These are phyloP conservation scores for Drosophila pallidifrons DNA, from an alignment of 1,140 invertebrate genomes.

Conservation along the genomic window DNA sequence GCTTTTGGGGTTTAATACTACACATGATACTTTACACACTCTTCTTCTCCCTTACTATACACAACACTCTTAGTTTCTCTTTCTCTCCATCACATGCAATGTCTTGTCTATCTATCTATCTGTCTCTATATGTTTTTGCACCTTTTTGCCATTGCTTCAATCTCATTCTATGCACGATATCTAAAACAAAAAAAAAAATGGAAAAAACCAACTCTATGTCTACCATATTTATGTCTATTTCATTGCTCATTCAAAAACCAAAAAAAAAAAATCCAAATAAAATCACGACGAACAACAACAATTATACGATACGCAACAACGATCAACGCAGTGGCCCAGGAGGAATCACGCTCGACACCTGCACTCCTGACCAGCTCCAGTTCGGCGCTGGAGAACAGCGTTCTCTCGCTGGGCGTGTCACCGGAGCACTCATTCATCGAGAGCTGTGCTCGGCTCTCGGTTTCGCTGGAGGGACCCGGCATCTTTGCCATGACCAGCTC, in stretches of 20 bases:
- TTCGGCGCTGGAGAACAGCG: conserved; percentile 85
- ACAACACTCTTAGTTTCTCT: conserved; percentile 5
- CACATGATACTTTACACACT: conserved; percentile 4
- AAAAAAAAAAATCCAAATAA: background rate
- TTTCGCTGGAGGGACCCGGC: conserved; percentile 90
- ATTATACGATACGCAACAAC: background rate
- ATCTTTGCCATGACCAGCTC: conserved; percentile 81
- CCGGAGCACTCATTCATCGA: conserved; percentile 93
- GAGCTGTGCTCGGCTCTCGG: conserved; percentile 93
- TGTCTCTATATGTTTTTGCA: conserved; percentile 14
- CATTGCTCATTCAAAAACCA: conserved; percentile 47
- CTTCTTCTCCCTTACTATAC: background rate
- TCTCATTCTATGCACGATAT: conserved; percentile 27
- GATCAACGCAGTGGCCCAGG: conserved; percentile 85
- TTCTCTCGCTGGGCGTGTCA: conserved; percentile 90
- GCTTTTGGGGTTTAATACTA: conserved; percentile 23
- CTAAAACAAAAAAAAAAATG: conserved; percentile 8
- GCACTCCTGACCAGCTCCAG: conserved; percentile 90
- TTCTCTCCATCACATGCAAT: background rate
- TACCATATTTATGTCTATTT: conserved; percentile 55
- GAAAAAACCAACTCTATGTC: conserved; percentile 26
- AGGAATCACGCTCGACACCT: conserved; percentile 94
- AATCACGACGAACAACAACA: conserved; percentile 19
- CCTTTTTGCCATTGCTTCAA: conserved; percentile 10
- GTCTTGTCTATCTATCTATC: background rate